Conservation (phyloP, 2,797 vertebrate species). For the Hirundo rustica region DNA sequence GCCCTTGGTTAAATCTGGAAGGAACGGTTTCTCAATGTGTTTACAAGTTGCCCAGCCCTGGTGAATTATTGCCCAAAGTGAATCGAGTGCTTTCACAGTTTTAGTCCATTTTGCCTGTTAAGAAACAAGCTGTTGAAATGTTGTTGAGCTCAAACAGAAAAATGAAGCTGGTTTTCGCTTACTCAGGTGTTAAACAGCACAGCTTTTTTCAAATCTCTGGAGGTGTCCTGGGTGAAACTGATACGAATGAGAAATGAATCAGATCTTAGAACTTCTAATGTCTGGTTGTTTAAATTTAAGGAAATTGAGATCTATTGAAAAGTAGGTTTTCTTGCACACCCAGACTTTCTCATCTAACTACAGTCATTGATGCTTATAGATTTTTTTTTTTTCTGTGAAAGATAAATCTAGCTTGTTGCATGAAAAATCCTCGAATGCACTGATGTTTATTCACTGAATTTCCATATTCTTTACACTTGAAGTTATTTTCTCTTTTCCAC, state of each 20-base stretch:
- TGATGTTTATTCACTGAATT: conserved; percentile 63
- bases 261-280: conserved; percentile 19
- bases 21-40: neutral
- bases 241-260: conserved; percentile 49
- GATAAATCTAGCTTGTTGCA: conserved; percentile 61
- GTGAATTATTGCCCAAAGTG: conserved; percentile 30
- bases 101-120: conserved; percentile 12
- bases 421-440: conserved; percentile 65
- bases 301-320: neutral
- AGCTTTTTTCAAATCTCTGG: conserved; percentile 53
- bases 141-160: conserved; percentile 53
- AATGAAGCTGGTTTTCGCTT: conserved; percentile 56
- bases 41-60: neutral
- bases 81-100: neutral
- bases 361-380: conserved; percentile 47
- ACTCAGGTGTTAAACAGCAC: conserved; percentile 63
- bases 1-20: neutral
- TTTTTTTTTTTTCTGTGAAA: conserved; percentile 27
- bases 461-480: conserved; percentile 65
- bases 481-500: conserved; percentile 68
- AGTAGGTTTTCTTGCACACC: conserved; percentile 41
- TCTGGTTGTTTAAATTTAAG: conserved; percentile 24
- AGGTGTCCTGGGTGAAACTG: conserved; percentile 49
- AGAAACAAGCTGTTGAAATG: conserved; percentile 28
- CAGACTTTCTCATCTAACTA: conserved; percentile 12